Conservation (phyloP, 2,113 vertebrate genomes). For the Syngnathus typhle region DNA sequence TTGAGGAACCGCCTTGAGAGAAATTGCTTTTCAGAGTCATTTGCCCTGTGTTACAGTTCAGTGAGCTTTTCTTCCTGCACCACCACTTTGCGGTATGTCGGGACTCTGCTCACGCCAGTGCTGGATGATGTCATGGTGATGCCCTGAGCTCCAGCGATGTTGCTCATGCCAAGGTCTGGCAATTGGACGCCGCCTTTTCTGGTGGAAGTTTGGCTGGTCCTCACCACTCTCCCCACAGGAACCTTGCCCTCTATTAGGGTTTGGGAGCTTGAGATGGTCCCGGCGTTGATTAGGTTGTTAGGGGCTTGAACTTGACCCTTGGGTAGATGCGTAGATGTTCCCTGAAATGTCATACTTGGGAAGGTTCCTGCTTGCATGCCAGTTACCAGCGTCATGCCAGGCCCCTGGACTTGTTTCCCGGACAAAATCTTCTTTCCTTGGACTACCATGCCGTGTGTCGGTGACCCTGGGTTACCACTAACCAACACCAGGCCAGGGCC, state of each 20-base stretch:
- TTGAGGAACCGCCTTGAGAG: not conserved
- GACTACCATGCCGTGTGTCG: slow-evolving; percentile 21
- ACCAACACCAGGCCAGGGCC: slow-evolving; percentile 43
- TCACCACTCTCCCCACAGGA: slow-evolving; percentile 36
- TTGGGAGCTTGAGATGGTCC: slow-evolving; percentile 52
- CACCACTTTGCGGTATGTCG: slow-evolving; percentile 16
- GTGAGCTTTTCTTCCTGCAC: slow-evolving; percentile 23
- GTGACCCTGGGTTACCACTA: slow-evolving; percentile 14
- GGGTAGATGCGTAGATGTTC: slow-evolving; percentile 25
- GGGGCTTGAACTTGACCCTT: slow-evolving; percentile 14
- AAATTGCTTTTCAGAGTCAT: not conserved
- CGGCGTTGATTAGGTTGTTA: slow-evolving; percentile 48
- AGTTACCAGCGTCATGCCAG: not conserved
- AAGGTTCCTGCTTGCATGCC: not conserved
- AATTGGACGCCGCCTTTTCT: slow-evolving; percentile 35
- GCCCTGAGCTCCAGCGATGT: slow-evolving; percentile 11
- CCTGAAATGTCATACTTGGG: slow-evolving; percentile 18
- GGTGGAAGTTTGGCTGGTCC: slow-evolving; percentile 26
- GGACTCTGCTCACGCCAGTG: slow-evolving; percentile 10
- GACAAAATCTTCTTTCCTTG: not conserved
- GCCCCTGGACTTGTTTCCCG: not conserved
- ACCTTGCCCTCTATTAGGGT: slow-evolving; percentile 46
- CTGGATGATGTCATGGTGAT: slow-evolving; percentile 12
- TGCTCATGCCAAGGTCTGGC: slow-evolving; percentile 9
- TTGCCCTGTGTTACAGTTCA: slow-evolving; percentile 2